Base-by-base conservation (phyloP, 2,888 invertebrate species). In the Sarcophaga variegata region DNA sequence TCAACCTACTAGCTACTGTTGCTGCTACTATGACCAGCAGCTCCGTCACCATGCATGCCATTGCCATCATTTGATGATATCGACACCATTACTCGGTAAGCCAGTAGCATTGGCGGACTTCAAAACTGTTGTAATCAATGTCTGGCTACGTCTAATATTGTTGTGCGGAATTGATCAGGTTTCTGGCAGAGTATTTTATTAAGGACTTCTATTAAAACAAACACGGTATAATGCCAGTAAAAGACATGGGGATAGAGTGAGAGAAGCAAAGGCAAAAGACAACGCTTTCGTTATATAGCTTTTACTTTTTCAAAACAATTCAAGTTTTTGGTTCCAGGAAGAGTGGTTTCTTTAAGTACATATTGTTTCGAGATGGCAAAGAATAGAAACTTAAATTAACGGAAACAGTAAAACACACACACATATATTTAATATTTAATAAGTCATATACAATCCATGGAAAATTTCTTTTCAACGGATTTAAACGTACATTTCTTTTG, bases 121-220 rank as follows among this genome's bases (percentile, higher is more conserved):
- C 8, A 92, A 92, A 78, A 91, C 91, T 11, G 91, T 90, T 85
- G 91, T 90, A 72, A 90, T 90, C 89, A 93, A 90, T 78, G 92
- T 89, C 54, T 96, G 95, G 4, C 96, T 96, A 76, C 96, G 95
- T 79, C 97, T 94, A 85, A 95, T 94, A 88, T 96, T 96, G 90
- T 94, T 95, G 6, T 37, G 83, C 97, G 95, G 93, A 97, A 97
- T 86, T 96, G 95, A 91, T 98, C 97, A 12, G 96, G 96, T 92
- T 97, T 97, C 94, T 97, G 97, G 90, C 96, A 95, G 91, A 97
- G 94, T 89, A 98, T 95, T 92, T 97, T 96, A 91, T 97, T 96
- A 90, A 99, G 96, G 27, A 98, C 98, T 91, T 98, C 98, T 89
- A 97, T 97, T 75, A 99, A 94, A 0, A 99, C 98, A 93, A 97